Base-by-base conservation (phyloP, 2,113 vertebrate genomes). In the Andinoacara biseriatus region DNA sequence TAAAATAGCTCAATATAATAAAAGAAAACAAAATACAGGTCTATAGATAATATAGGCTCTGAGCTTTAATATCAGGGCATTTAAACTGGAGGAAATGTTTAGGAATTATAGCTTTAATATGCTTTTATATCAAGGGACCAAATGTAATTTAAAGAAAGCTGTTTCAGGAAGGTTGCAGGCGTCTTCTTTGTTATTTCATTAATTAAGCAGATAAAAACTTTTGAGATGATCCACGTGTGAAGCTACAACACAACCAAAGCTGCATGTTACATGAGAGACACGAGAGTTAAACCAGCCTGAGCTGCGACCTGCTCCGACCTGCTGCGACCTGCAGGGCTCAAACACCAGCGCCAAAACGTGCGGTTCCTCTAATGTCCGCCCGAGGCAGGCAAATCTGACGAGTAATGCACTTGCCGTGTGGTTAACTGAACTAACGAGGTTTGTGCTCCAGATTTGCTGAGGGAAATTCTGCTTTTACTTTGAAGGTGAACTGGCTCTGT, bases 341-440 rank as follows among this genome's bases (percentile, higher is more conserved):
- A 43, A 43, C 40, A 43, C 9, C 10, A 13, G 40, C 3, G 10
- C 40, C 10, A 43, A 11, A 43, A 13, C 10, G 7, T 46, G 63
- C 63, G 46, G 63, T 46, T 67, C 38, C 63, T 18, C 38, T 18
- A 0, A 0, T 17, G 8, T 26, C 63, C 38, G 17, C 63, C 46
- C 0, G 63, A 46, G 63, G 63, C 22, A 67, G 43, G 11, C 40
- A 43, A 43, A 43, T 14, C 11, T 43, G 61, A 2, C 35, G 1
- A 13, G 22, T 63, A 24, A 15, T n/a, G 9, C 33, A 3, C 33
- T 5, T 22, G 31, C 33, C 38, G 31, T 0, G 60, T 4, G 52
- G 10, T n/a, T 58, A 14, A 58, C 1, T 13, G 60, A 0, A 3
- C 2, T 24, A 15, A 65, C 0, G 3, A 43, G 2, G 33, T 43